Evolutionary conservation across 2,888 invertebrate species (phyloP).

Genomic region (Melinaea marsaeus): DNA sequence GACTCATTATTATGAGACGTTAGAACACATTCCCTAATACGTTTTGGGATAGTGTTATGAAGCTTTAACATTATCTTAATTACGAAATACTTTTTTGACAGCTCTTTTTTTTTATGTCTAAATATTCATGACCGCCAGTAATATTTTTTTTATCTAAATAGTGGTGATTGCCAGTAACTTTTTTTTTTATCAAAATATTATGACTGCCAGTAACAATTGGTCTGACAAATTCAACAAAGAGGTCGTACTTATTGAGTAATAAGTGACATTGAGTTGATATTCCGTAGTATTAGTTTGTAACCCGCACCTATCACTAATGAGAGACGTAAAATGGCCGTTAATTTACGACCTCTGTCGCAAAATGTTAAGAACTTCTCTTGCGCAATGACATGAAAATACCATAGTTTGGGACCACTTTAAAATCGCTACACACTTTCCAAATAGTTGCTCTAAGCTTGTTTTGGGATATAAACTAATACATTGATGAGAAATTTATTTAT

Average conservation of each 20-base stretch:
- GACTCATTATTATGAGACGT: conserved; percentile 10
- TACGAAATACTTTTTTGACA: background rate
- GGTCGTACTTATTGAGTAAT: no score
- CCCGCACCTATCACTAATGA: conserved; percentile 61
- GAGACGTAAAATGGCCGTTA: conserved; percentile 50
- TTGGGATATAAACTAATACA: conserved; percentile 25
- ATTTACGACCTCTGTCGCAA: conserved; percentile 65
- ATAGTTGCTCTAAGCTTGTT: conserved; percentile 20
- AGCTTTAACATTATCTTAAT: conserved; percentile 5
- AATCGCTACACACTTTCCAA: conserved; percentile 35
- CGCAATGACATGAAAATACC: conserved; percentile 53
- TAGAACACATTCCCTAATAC: conserved; percentile 34
- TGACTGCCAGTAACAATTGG: no score
- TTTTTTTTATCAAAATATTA: no score
- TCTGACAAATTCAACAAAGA: no score
- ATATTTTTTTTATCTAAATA: no score
- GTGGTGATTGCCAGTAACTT: no score
- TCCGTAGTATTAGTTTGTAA: conserved; percentile 30
- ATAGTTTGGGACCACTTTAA: conserved; percentile 35
- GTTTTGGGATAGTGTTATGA: conserved; percentile 1
- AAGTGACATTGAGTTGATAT: no score
- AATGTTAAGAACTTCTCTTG: conserved; percentile 61
- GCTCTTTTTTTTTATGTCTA: no score
- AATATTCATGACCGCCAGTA: no score
- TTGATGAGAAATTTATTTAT: background rate